phyloP scores from a whole-genome alignment of 2,113 vertebrate genomes.

The Excalfactoria chinensis region DNA sequence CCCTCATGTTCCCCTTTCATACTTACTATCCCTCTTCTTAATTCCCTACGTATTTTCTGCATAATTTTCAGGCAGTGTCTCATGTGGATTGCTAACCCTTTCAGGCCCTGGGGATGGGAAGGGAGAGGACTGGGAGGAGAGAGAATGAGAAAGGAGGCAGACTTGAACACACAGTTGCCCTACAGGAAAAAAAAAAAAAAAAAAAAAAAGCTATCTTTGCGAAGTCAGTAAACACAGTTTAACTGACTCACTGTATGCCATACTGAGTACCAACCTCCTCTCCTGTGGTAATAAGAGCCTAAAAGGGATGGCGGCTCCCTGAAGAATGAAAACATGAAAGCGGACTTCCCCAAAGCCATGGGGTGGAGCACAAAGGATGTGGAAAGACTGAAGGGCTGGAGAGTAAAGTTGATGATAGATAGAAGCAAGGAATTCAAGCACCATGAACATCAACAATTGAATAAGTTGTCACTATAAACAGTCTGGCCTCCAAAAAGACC shows the following conservation, averaged over 20 bases:
- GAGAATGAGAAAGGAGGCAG: constrained; percentile 33
- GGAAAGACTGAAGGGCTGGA: constrained; percentile 57
- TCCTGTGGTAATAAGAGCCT: constrained; percentile 59
- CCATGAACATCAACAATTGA: constrained; percentile 43
- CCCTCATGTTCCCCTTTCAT: neutral
- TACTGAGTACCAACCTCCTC: constrained; percentile 35
- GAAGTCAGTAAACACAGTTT: constrained; percentile 25
- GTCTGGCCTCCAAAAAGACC: neutral
- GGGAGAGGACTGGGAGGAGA: constrained; percentile 28
- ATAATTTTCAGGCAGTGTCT: neutral
- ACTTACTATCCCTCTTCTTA: neutral
- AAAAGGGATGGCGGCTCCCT: constrained; percentile 16
- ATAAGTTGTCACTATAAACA: neutral
- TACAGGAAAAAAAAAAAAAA: constrained; percentile 53
- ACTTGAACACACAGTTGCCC: neutral
- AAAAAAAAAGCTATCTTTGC: constrained; percentile 63
- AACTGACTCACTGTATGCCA: constrained; percentile 34
- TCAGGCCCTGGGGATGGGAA: neutral
- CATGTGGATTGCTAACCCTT: neutral
- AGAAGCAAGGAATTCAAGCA: constrained; percentile 24
- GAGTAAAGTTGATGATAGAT: constrained; percentile 50
- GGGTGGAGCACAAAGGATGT: constrained; percentile 67
- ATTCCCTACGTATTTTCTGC: neutral
- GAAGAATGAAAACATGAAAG: constrained; percentile 65
- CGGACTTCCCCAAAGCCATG: constrained; percentile 66